Evolutionary conservation across 2,888 invertebrate genomes (phyloP), one percentile per base, ranked within the genome.

Genomic region (Ctena decussata): DNA sequence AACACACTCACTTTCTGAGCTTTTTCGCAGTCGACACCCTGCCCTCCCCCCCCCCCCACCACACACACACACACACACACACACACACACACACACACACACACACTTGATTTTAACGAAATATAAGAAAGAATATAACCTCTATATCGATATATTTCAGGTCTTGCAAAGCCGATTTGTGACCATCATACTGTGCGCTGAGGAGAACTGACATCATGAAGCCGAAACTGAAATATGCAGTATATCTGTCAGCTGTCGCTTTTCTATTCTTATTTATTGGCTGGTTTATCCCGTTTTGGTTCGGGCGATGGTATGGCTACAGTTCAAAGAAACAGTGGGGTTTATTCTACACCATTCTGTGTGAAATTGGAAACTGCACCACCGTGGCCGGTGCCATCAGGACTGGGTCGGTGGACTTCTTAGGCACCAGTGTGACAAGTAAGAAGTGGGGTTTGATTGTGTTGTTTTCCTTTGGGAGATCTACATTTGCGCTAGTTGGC

Each of bases 231-330:
- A 65, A 84, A 35, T 35, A 69, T 0, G 86, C 81, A 0, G 78
- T 81, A 37, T n/a, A 72, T 3, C 30, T 87, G 53, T 77, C 87
- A 0, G 41, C 71, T 0, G 49, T 60, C 21, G 60, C 80, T 21
- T 80, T 30, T n/a, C 39, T 87, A 2, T 53, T 77, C 0, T 37
- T 84, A 21, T 70, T 84, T 37, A 49, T 80, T 53, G 87, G 84
- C n/a, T 87, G 87, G 87, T 27, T 87, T 0, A 84, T 84, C 39
- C 87, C 87, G 21, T 87, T 82, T 35, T 87, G 87, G 87, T 84
- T 87, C 57, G 87, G 82, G 18, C 79, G 87, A 37, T 80, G 72
- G 27, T 84, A 87, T 32, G 77, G 74, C 24, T 49, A 49, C 35
- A 75, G 39, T 44, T 71, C 80, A 21, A 87, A 87, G 80, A 84